Base-by-base conservation (phyloP, 2,888 invertebrate genomes). In the Folsomia manolachei region DNA sequence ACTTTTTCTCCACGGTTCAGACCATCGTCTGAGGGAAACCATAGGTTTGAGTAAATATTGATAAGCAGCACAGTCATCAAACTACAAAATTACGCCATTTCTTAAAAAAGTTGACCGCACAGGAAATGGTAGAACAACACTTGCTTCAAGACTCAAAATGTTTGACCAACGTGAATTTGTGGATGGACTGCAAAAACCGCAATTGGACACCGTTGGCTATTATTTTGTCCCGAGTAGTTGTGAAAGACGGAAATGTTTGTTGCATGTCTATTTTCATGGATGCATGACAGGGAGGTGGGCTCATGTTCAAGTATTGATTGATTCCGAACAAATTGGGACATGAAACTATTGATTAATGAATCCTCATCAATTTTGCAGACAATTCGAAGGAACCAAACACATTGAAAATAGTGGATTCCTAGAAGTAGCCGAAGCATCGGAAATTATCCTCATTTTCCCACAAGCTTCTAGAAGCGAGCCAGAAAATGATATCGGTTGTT, bases 261-360 rank as follows among this genome's bases (percentile, higher is more conserved):
- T 78, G n/a, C 78, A 78, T 62, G 39, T 77, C 0, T 78, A 75
- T 53, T 78, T 77, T 60, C 78, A 78, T 56, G 78, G 72, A 1
- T 78, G 78, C 27, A 19, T 53, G 4, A 63, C 69, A 56, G 77
- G 75, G 68, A 70, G 74, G 78, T 75, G 11, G n/a, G 64, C n/a
- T n/a, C n/a, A n/a, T 7, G 7, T 60, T 60, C 9, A 60, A 19
- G 19, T 11, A 60, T 19, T 60, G 60, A 14, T 9, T 51, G 14
- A 51, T 51, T 11, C 51, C 14, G 51, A 51, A 14, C 51, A 51
- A 21, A 60, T 60, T 60, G 9, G 14, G 51, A 60, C 60, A 60
- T 19, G 60, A 11, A 9, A 60, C 23, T n/a, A 60, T 68, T 51
- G 11, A 56, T 53, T 4, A n/a, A 21, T n/a, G 27, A 23, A n/a